Evolutionary conservation across 2,888 invertebrate genomes (phyloP).

Genomic region (Drosophila atripex): DNA sequence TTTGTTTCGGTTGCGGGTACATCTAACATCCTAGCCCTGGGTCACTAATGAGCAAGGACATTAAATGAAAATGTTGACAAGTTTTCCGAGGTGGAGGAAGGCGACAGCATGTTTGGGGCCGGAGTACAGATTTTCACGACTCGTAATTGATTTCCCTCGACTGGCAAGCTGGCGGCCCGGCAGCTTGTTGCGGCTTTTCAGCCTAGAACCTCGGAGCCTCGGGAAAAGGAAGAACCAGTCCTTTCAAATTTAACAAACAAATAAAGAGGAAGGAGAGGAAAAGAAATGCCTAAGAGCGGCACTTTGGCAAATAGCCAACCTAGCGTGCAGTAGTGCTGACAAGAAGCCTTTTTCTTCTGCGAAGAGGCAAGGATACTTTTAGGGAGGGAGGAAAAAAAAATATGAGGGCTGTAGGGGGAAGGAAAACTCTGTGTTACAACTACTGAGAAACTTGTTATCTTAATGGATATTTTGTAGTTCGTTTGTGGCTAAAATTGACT

Average conservation of each 20-base stretch:
- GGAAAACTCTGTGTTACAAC: conserved; percentile 66
- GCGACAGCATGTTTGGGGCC: conserved; percentile 42
- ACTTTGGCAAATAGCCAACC: conserved; percentile 69
- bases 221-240: conserved; percentile 57
- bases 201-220: conserved; percentile 34
- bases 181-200: conserved; percentile 54
- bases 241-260: conserved; percentile 63
- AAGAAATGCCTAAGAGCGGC: conserved; percentile 74
- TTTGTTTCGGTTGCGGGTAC: conserved; percentile 30
- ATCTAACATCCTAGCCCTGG: conserved; percentile 42
- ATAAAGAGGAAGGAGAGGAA: conserved; percentile 11
- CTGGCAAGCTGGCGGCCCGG: conserved; percentile 25
- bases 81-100: conserved; percentile 19
- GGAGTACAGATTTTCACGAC: conserved; percentile 36
- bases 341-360: conserved; percentile 49
- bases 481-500: conserved; percentile 75
- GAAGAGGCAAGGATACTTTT: conserved; percentile 61
- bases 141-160: conserved; percentile 68
- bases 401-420: conserved; percentile 18
- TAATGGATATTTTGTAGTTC: conserved; percentile 77
- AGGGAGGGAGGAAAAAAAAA: background rate
- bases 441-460: conserved; percentile 76
- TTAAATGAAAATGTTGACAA: conserved; percentile 62
- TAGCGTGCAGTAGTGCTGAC: conserved; percentile 46
- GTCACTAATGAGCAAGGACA: conserved; percentile 68